Conservation (phyloP, 2,888 invertebrate species). For the Tenthredo mesomela region DNA sequence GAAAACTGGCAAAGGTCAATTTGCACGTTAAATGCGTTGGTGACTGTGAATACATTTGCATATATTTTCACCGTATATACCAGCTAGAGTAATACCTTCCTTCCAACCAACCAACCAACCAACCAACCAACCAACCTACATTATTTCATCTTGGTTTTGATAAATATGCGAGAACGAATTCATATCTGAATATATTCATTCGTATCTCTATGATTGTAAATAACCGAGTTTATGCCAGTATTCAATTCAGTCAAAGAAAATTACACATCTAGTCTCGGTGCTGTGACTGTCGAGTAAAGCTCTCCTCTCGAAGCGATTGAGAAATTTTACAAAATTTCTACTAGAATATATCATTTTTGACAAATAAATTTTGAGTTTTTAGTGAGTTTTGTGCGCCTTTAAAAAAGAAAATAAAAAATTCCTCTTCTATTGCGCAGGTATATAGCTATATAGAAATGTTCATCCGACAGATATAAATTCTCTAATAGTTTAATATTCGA, state of each 20-base stretch:
- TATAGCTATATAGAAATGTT: neutral
- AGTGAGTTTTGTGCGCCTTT: neutral
- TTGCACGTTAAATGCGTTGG: slow-evolving; percentile 41
- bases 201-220: slow-evolving; percentile 31
- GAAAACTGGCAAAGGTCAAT: slow-evolving; percentile 39
- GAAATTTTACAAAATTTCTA: neutral
- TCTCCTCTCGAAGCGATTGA: neutral
- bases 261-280: neutral
- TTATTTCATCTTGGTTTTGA: slow-evolving; percentile 34
- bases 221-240: neutral
- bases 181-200: slow-evolving; percentile 29
- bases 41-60: slow-evolving; percentile 39
- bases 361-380: neutral
- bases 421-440: neutral
- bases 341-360: neutral
- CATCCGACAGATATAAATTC: neutral
- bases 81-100: neutral
- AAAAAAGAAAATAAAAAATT: neutral
- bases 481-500: neutral
- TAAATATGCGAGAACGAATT: slow-evolving; percentile 38
- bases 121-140: neutral
- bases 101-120: neutral
- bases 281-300: neutral
- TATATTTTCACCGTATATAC: slow-evolving; percentile 25
- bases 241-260: neutral